Percentiles rank a stretch among this genome's conserved stretches.
phyloP scores from a whole-genome alignment of 2,113 vertebrate species.

The Zingel zingel region DNA sequence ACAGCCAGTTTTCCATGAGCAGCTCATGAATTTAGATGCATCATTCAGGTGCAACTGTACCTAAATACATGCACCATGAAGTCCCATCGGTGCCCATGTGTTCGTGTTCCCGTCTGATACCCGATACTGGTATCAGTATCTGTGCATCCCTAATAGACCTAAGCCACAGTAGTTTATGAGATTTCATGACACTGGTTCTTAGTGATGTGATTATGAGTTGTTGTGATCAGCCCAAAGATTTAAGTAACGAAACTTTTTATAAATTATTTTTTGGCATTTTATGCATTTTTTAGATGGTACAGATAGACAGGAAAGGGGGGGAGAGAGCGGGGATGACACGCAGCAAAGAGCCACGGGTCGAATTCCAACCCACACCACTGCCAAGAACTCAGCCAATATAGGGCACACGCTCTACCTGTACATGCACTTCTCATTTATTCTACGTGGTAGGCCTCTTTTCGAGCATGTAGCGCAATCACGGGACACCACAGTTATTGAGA shows the following conservation, averaged over 20 bases:
- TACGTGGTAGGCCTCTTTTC: background rate
- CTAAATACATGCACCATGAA: no score
- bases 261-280: background rate
- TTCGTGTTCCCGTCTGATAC: no score
- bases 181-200: background rate
- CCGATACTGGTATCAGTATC: no score
- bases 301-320: no score
- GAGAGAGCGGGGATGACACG: no score
- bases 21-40: background rate
- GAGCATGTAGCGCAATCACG: background rate
- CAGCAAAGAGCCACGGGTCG: no score
- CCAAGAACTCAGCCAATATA: no score
- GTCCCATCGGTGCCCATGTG: no score
- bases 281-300: no score
- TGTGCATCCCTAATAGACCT: background rate
- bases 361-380: no score
- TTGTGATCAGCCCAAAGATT: background rate
- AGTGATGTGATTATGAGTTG: background rate
- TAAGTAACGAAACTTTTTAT: background rate
- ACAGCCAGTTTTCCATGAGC: background rate
- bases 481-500: background rate
- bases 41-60: no score
- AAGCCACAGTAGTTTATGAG: background rate
- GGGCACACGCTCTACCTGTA: no score
- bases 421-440: background rate